A percentile compares a stretch with the other conserved stretches of the same genome.
Conservation (phyloP, 2,113 vertebrate genomes). For the Vanacampus margaritifer region DNA sequence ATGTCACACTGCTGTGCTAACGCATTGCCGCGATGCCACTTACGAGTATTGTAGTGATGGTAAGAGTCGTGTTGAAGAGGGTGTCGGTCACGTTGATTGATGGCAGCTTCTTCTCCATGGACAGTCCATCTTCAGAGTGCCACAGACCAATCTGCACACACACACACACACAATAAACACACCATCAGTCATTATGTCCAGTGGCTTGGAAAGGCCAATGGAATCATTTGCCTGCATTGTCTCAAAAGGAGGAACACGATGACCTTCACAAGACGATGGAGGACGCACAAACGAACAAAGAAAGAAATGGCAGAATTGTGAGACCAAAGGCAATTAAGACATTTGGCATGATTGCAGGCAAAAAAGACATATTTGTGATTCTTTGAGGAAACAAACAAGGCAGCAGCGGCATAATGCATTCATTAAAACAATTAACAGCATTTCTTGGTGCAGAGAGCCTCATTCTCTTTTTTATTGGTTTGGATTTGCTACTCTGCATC, state of each 20-base stretch:
- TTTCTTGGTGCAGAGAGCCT: conserved; percentile 54
- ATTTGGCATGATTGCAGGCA: conserved; percentile 17
- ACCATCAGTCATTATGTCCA: conserved; percentile 37
- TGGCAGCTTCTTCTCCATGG: conserved; percentile 89
- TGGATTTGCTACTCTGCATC: conserved; percentile 46
- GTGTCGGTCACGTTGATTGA: conserved; percentile 89
- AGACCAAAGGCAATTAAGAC: conserved; percentile 14
- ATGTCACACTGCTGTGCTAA: conserved; percentile 11
- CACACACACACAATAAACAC: conserved; percentile 28
- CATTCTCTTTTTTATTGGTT: conserved; percentile 56
- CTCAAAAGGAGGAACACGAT: conserved; percentile 13
- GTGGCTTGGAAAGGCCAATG: conserved; percentile 37
- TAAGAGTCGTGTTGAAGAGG: conserved; percentile 94
- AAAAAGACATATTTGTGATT: conserved; percentile 24
- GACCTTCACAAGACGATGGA: conserved; percentile 32
- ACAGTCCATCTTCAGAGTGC: conserved; percentile 92
- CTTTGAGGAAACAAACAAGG: conserved; percentile 38
- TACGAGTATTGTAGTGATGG: conserved; percentile 97
- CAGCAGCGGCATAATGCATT: conserved; percentile 65
- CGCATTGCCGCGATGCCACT: conserved; percentile 53
- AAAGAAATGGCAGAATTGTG: conserved; percentile 13
- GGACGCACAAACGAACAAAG: neutral
- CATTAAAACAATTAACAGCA: conserved; percentile 68
- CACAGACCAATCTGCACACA: conserved; percentile 90
- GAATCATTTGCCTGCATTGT: conserved; percentile 23